phyloP scores from a whole-genome alignment of 2,113 vertebrate species.

The Colius striatus region DNA sequence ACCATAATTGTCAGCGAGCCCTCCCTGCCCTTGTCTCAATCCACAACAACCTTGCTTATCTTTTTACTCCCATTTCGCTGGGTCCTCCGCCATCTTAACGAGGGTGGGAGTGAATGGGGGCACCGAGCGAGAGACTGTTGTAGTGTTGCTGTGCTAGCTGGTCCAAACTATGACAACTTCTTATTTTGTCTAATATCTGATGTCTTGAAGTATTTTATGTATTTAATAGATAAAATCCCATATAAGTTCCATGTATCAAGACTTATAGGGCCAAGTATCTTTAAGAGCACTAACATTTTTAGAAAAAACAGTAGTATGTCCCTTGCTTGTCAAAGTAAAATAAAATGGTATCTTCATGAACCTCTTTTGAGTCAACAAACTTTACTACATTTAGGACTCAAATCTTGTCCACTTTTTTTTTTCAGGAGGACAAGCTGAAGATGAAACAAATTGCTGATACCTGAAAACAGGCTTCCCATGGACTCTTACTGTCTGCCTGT shows the following conservation, averaged over 20 bases:
- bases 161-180: too few species aligned
- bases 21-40: too few species aligned
- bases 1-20: too few species aligned
- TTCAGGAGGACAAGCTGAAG: not conserved
- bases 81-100: too few species aligned
- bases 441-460: not conserved
- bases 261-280: not conserved
- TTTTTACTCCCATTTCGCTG: too few species aligned
- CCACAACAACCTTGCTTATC: too few species aligned
- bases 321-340: not conserved
- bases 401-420: not conserved
- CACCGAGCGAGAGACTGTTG: too few species aligned
- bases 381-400: not conserved
- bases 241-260: not conserved
- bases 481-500: accelerated
- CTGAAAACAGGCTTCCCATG: not conserved
- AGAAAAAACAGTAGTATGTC: not conserved
- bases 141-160: too few species aligned
- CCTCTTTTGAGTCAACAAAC: not conserved
- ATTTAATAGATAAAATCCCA: not conserved
- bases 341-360: not conserved
- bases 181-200: not conserved
- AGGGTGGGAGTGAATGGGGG: too few species aligned
- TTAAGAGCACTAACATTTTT: not conserved
- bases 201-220: not conserved